Evolutionary conservation across 2,113 vertebrate species (phyloP).

Genomic region (Ornithorhynchus anatinus): DNA sequence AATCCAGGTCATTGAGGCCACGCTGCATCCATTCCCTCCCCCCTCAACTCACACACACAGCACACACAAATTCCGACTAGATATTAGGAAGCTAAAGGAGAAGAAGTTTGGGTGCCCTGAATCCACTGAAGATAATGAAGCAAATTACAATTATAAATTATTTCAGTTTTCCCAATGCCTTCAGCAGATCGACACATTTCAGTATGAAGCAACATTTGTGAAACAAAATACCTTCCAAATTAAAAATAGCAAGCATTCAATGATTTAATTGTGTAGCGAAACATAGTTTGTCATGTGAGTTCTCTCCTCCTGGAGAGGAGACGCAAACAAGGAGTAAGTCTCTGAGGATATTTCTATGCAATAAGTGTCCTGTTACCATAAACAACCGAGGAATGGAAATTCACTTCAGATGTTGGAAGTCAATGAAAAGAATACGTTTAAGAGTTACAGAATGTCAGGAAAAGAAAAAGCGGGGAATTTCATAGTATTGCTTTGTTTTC

Average conservation of each 20-base stretch:
- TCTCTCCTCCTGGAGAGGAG: slow-evolving; percentile 46
- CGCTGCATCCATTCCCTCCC: no score
- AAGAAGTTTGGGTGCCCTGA: no score
- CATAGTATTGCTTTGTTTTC: neutral
- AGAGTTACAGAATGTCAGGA: slow-evolving; percentile 28
- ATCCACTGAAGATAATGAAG: no score
- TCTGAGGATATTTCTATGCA: slow-evolving; percentile 46
- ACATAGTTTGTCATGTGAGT: slow-evolving; percentile 36
- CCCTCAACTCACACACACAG: no score
- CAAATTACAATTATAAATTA: no score
- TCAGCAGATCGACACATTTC: no score
- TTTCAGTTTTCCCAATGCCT: no score
- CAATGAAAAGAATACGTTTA: slow-evolving; percentile 42
- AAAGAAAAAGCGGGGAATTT: slow-evolving; percentile 8
- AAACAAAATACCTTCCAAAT: no score
- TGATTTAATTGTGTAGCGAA: slow-evolving; percentile 36
- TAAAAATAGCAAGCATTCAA: slow-evolving; percentile 39
- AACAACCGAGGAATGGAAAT: slow-evolving; percentile 47
- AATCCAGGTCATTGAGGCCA: no score
- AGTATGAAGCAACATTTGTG: no score
- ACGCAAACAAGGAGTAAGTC: slow-evolving; percentile 56
- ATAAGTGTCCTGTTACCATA: slow-evolving; percentile 53
- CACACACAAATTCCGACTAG: no score
- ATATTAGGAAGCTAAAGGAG: no score
- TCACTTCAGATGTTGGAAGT: slow-evolving; percentile 28